phyloP scores from a whole-genome alignment of 2,113 vertebrate species.

The Prionailurus bengalensis region DNA sequence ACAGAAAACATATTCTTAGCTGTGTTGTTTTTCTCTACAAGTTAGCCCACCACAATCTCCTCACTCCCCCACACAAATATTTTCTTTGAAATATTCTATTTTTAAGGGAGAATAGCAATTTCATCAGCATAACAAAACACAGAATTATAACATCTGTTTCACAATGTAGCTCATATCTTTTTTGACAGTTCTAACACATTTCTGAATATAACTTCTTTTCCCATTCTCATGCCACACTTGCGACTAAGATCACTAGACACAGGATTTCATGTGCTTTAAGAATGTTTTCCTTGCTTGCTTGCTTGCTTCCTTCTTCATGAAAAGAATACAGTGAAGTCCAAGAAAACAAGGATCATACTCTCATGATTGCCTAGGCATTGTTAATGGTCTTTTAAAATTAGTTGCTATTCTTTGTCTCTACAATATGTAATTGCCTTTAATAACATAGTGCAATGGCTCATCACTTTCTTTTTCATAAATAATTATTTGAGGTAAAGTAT shows the following conservation, averaged over 20 bases:
- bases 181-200: slow-evolving; percentile 7
- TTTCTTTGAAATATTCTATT: slow-evolving; percentile 12
- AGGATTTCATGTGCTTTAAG: background rate
- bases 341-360: background rate
- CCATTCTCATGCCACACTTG: background rate
- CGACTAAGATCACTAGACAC: background rate
- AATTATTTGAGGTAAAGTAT: background rate
- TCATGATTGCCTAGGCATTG: background rate
- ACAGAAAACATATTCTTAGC: background rate
- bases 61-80: background rate
- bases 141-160: slow-evolving; percentile 59
- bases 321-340: background rate
- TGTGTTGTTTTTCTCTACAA: background rate
- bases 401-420: background rate
- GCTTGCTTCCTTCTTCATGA: background rate
- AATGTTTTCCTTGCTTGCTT: background rate
- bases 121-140: background rate
- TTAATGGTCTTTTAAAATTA: background rate
- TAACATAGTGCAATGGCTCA: background rate
- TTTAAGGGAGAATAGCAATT: background rate
- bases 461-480: background rate
- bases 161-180: background rate
- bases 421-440: background rate
- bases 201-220: background rate
- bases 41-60: fast-evolving